These are phyloP conservation scores for Pteronotus mesoamericanus DNA, from an alignment of 2,797 vertebrate species.

Conservation along the genomic window DNA sequence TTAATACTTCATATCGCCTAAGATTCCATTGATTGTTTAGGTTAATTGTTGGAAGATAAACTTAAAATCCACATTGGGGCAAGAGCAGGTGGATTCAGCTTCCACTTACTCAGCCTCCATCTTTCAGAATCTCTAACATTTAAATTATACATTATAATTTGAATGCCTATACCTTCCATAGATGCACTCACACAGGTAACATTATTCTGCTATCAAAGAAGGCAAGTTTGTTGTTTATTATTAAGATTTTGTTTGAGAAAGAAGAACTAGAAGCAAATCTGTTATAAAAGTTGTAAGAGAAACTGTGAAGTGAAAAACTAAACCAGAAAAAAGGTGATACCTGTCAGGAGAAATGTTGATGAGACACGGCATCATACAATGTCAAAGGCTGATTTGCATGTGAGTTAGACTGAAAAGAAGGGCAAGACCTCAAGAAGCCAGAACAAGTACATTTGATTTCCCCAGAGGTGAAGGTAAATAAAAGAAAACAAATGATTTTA, in stretches of 20 bases:
- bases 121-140: background rate
- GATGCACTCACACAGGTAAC: background rate
- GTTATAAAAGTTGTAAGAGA: background rate
- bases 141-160: background rate
- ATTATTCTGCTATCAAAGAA: background rate
- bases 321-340: background rate
- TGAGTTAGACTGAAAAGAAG: background rate
- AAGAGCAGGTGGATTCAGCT: too few relatives aligned
- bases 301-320: background rate
- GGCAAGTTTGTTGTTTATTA: background rate
- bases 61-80: too few relatives aligned
- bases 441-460: background rate
- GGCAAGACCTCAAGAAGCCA: background rate
- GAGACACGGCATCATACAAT: background rate
- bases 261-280: background rate
- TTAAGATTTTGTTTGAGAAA: background rate
- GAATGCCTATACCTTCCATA: background rate
- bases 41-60: too few relatives aligned
- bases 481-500: conserved; percentile 5
- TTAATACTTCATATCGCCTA: too few relatives aligned
- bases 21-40: too few relatives aligned
- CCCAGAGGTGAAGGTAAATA: background rate
- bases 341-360: background rate
- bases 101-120: too few relatives aligned
- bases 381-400: background rate